Conservation (phyloP, 2,113 vertebrate species). For the Pedetes capensis region DNA sequence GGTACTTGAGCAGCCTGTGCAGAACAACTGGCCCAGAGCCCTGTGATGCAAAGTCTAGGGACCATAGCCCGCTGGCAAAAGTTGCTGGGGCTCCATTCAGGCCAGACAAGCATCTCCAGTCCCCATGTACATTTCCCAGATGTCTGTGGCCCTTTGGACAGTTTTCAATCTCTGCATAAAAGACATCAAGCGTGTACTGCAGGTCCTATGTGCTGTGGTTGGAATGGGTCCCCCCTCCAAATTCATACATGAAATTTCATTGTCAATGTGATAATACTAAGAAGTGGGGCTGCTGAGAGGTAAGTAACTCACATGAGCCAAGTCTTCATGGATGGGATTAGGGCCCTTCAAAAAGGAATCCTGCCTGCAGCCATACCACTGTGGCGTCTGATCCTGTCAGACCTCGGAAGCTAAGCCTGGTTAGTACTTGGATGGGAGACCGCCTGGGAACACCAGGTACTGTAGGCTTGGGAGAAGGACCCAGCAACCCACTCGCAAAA, state of each 20-base stretch:
- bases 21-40: neutral
- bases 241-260: neutral
- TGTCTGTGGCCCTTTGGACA: neutral
- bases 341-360: neutral
- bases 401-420: too few species aligned
- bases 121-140: neutral
- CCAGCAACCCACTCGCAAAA: too few species aligned
- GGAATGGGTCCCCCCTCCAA: neutral
- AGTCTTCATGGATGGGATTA: too few species aligned
- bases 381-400: too few species aligned
- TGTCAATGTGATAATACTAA: neutral
- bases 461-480: too few species aligned
- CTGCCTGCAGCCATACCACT: too few species aligned
- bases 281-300: neutral
- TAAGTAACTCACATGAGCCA: neutral
- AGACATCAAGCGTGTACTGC: accelerated
- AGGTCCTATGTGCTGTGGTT: neutral
- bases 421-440: too few species aligned
- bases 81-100: neutral
- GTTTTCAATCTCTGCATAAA: neutral
- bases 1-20: accelerated
- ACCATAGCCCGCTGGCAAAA: accelerated
- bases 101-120: too few species aligned
- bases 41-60: neutral
- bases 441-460: too few species aligned